phyloP scores from a whole-genome alignment of 2,797 vertebrate species.

The Phalloptychus januarius region DNA sequence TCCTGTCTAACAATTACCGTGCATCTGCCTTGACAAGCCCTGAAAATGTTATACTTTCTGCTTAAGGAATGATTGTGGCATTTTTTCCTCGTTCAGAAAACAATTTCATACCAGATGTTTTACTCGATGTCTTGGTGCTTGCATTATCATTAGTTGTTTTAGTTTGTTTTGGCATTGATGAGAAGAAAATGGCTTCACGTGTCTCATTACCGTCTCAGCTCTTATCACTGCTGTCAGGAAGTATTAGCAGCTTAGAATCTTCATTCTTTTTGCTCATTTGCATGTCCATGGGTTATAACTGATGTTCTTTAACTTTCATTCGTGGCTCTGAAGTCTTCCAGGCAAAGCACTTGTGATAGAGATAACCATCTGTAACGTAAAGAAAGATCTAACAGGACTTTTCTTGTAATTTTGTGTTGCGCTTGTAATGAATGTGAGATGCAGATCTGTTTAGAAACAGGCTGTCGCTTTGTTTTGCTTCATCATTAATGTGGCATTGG shows the following conservation, averaged over 20 bases:
- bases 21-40: not conserved
- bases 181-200: not conserved
- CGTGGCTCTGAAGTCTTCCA: not conserved
- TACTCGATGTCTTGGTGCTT: not conserved
- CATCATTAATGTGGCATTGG: not conserved
- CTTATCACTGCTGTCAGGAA: conserved; percentile 39
- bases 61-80: not conserved
- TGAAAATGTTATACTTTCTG: not conserved
- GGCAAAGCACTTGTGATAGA: not conserved
- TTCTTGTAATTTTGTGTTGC: not conserved
- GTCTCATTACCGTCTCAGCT: conserved; percentile 6
- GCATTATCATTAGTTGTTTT: conserved; percentile 8
- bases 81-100: conserved; percentile 5
- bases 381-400: not conserved
- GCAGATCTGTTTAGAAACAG: not conserved
- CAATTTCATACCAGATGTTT: conserved; percentile 3
- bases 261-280: conserved; percentile 16
- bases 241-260: conserved; percentile 40
- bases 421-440: conserved; percentile 1
- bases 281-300: not conserved
- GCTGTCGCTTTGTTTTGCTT: not conserved
- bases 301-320: not conserved
- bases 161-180: conserved; percentile 19
- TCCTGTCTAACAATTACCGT: not conserved
- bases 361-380: not conserved